These are phyloP conservation scores for Brachyhypopomus gauderio DNA, from an alignment of 2,113 vertebrate genomes.

Conservation along the genomic window DNA sequence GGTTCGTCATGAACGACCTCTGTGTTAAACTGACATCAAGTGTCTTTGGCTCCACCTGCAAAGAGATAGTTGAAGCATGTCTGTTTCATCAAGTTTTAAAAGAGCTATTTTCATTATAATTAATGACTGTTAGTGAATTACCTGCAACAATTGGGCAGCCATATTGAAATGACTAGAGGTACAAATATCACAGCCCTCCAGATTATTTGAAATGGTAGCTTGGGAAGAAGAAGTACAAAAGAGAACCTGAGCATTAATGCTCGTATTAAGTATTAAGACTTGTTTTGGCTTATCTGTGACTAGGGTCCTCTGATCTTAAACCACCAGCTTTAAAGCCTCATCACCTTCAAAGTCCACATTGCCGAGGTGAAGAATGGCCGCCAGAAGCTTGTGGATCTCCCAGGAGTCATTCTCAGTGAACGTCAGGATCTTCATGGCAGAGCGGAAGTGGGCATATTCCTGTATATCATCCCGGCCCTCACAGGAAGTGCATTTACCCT, in stretches of 20 bases:
- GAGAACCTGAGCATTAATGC: not conserved
- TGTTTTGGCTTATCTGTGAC: too few relatives aligned
- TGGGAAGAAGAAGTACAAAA: slow-evolving; percentile 56
- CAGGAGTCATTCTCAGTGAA: slow-evolving; percentile 89
- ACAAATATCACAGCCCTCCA: slow-evolving; percentile 83
- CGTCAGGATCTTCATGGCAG: slow-evolving; percentile 92
- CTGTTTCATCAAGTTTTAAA: not conserved
- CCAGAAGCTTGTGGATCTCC: slow-evolving; percentile 90
- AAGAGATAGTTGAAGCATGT: slow-evolving; percentile 1
- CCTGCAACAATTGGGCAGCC: slow-evolving; percentile 85
- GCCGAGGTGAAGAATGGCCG: slow-evolving; percentile 90
- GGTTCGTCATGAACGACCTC: slow-evolving; percentile 83
- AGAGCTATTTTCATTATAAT: not conserved
- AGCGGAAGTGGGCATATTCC: slow-evolving; percentile 88
- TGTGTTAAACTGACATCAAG: slow-evolving; percentile 83
- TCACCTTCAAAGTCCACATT: slow-evolving; percentile 87
- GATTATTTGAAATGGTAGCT: slow-evolving; percentile 83
- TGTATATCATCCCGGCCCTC: slow-evolving; percentile 82
- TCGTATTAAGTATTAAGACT: too few relatives aligned
- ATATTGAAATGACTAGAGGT: slow-evolving; percentile 78
- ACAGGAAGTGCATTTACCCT: slow-evolving; percentile 88
- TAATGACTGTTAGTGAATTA: slow-evolving; percentile 56
- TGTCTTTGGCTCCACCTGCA: slow-evolving; percentile 80
- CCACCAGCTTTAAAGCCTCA: not conserved
- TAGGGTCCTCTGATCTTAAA: not conserved